Evolutionary conservation across 2,113 vertebrate species (phyloP).

Genomic region (Callorhinus ursinus): DNA sequence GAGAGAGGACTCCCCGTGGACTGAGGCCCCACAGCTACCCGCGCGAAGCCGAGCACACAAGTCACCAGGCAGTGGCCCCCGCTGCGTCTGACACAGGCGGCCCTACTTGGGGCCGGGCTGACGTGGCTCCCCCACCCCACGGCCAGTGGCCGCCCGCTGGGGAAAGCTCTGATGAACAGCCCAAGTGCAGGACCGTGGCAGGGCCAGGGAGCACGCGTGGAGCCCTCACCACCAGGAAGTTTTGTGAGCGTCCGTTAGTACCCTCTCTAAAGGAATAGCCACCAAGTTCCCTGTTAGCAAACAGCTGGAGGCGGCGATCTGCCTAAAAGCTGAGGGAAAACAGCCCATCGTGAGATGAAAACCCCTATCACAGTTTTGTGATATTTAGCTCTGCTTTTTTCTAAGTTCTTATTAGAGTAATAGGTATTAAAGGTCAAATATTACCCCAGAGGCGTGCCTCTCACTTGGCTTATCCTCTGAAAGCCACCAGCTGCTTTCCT

Average conservation of each 20-base stretch:
- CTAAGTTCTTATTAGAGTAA: background rate
- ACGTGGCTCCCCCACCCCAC: rapidly evolving
- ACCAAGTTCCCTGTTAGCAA: background rate
- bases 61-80: rapidly evolving
- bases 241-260: background rate
- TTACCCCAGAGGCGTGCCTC: background rate
- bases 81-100: background rate
- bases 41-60: background rate
- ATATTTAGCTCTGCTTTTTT: background rate
- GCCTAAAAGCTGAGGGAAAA: too few relatives aligned
- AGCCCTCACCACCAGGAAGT: background rate
- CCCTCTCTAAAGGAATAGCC: background rate
- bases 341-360: background rate
- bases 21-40: background rate
- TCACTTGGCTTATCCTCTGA: background rate
- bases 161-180: background rate
- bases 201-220: background rate
- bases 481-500: background rate
- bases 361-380: background rate
- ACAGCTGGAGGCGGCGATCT: background rate
- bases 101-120: background rate
- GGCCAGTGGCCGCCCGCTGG: too few relatives aligned
- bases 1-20: background rate
- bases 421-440: background rate
- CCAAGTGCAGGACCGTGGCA: background rate